Evolutionary conservation across 2,888 invertebrate genomes (phyloP), one percentile per base, ranked within the genome.

Genomic region (Thereva nobilitata): DNA sequence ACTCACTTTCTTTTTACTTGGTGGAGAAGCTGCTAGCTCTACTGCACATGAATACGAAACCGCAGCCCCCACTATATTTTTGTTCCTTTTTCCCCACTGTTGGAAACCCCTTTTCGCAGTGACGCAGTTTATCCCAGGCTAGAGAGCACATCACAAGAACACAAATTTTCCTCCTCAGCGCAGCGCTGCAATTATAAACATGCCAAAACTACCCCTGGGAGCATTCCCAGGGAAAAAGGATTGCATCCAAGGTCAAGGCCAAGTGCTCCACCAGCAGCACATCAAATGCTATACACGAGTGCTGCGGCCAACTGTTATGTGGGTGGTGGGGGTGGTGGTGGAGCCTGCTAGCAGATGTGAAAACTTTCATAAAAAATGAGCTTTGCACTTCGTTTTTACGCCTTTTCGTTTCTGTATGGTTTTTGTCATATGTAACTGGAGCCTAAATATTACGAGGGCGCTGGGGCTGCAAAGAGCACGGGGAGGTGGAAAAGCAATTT

Each of bases 161-260:
- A 10, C 49, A 12, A n/a, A 41, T 41, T 61, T 61, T 61, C 40
- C 35, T 50, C 50, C 23, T 49, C 23, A 41, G 50, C 61, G 50
- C 50, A 45, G 9, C 50, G 50, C 50, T 61, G 49, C 61, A 61
- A 61, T 61, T 61, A 61, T 41, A 41, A 41, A 37, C 47, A 41
- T 50, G 41, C 41, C 40, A 37, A 61, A 50, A 7, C 61, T 61
- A 50, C 50, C 61, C 50, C 50, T n/a, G 61, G 61, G 41, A n/a
- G 50, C 40, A 50, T 61, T 61, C 50, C 61, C 61, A 40, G 61
- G 61, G 50, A 61, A 61, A 61, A 61, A 50, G 35, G 61, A 50
- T 50, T 61, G 41, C 40, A 61, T 41, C 50, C 61, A 61, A 61
- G 61, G 61, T 61, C 61, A 61, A n/a, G 61, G 61, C 12, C 61